Conservation (phyloP, 1,140 invertebrate species). For the Bombus fervidus region DNA sequence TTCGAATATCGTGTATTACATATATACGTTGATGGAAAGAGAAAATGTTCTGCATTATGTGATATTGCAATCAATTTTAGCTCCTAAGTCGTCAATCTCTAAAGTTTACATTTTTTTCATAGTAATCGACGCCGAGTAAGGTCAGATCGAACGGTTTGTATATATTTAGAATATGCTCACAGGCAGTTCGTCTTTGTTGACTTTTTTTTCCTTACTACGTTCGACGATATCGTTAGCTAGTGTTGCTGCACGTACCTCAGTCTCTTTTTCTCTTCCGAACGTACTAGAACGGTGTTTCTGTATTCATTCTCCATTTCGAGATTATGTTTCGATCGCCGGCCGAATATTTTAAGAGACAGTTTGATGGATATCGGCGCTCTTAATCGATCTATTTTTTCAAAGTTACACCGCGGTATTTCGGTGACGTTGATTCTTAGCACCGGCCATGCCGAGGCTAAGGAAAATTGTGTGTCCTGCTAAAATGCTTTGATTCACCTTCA, state of each 20-base stretch:
- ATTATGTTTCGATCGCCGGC: constrained; percentile 32
- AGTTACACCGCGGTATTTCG: not conserved
- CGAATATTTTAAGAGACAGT: constrained; percentile 40
- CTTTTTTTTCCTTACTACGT: constrained; percentile 18
- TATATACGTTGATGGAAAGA: too few species aligned
- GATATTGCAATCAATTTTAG: too few species aligned
- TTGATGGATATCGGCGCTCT: constrained; percentile 12
- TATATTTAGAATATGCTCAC: constrained; percentile 19
- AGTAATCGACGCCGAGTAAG: not conserved
- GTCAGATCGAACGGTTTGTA: not conserved
- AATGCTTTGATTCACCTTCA: not conserved
- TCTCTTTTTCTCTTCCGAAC: not conserved
- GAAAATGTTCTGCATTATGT: too few species aligned
- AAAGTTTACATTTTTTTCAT: not conserved
- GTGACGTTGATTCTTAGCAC: constrained; percentile 8
- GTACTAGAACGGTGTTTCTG: not conserved
- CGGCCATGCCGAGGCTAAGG: too few species aligned
- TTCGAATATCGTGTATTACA: not conserved
- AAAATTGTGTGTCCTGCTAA: not conserved
- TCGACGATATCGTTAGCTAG: constrained; percentile 15
- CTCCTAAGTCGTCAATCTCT: not conserved
- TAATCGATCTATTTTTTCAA: constrained; percentile 39
- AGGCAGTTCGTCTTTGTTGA: constrained; percentile 24
- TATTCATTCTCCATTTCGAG: constrained; percentile 27
- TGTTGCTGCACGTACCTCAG: not conserved